These are phyloP conservation scores for human (Homo sapiens) DNA, from an alignment of 2,113 vertebrate genomes.

Conservation along the genomic window DNA sequence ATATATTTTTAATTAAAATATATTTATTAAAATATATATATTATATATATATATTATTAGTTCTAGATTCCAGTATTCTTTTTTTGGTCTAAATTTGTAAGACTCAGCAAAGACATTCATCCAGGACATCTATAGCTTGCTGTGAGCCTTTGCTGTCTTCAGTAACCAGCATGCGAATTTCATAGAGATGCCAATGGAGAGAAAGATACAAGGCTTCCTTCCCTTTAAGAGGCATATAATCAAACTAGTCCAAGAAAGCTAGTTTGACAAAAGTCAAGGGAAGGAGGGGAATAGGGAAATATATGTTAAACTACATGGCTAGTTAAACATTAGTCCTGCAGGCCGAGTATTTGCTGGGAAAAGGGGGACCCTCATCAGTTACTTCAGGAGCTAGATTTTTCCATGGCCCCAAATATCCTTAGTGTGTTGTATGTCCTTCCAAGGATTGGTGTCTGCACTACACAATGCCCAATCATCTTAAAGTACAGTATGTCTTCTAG, in stretches of 20 bases:
- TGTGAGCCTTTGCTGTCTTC: background rate
- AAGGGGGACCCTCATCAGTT: background rate
- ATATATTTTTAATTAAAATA: too few species aligned
- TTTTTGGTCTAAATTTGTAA: background rate
- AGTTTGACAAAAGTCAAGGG: background rate
- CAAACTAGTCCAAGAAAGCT: background rate
- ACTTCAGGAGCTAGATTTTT: background rate
- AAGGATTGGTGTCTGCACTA: background rate
- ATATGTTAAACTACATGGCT: background rate
- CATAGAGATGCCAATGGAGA: background rate
- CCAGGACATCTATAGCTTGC: background rate
- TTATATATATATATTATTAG: background rate
- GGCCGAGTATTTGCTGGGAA: background rate
- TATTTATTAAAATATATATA: too few species aligned
- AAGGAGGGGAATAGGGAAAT: background rate
- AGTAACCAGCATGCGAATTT: background rate
- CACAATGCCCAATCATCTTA: background rate
- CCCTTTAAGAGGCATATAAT: background rate
- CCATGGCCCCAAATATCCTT: background rate
- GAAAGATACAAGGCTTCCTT: background rate
- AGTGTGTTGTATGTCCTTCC: background rate
- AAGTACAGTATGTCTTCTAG: background rate
- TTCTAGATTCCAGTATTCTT: background rate
- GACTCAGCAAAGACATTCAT: background rate
- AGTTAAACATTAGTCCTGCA: background rate